Evolutionary conservation across 2,888 invertebrate species (phyloP), one percentile per base, ranked within the genome.

Genomic region (Deilephila porcellus): DNA sequence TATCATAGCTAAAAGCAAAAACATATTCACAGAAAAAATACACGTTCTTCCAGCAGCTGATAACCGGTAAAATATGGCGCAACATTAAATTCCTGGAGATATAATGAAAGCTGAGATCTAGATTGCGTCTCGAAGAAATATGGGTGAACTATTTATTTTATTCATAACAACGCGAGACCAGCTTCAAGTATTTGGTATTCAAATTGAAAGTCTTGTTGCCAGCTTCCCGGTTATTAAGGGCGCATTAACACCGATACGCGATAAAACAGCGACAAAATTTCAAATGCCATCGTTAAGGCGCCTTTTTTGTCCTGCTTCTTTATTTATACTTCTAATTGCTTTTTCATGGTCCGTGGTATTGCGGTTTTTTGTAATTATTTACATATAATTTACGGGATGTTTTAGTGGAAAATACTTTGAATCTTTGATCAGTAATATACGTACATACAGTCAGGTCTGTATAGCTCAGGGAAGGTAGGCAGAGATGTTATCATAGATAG

Each of bases 251-350:
- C 86, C 83, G 77, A 79, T 74, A 80, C 79, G 79, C 84, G 85
- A 91, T 92, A 90, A 90, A 90, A 88, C 86, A 85, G 83, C 83
- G 88, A 81, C 87, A 85, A 91, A 91, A 90, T 90, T 88, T 84
- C 86, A 88, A 91, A 92, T 90, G 87, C 83, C 77, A 64, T 85
- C 85, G 85, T 90, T 87, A 85, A 82, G 80, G 80, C 86, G 87
- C 83, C 89, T 88, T 89, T 86, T 83, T 81, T 77, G 70, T 60
- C 53, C 56, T 70, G 25, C 74, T 76, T 75, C 76, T 82, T 85
- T 90, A 86, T 88, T 91, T 91, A 91, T 92, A 91, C 87, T 90
- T 91, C 91, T 92, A 92, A 91, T 92, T 90, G 87, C 88, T 86
- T 90, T 92, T 92, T 92, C 90, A 91, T 90, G 45, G 64, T 0